A percentile compares a stretch with the other conserved stretches of the same genome.
Evolutionary conservation across 2,113 vertebrate genomes (phyloP).

Genomic region (Ageneiosus marmoratus): DNA sequence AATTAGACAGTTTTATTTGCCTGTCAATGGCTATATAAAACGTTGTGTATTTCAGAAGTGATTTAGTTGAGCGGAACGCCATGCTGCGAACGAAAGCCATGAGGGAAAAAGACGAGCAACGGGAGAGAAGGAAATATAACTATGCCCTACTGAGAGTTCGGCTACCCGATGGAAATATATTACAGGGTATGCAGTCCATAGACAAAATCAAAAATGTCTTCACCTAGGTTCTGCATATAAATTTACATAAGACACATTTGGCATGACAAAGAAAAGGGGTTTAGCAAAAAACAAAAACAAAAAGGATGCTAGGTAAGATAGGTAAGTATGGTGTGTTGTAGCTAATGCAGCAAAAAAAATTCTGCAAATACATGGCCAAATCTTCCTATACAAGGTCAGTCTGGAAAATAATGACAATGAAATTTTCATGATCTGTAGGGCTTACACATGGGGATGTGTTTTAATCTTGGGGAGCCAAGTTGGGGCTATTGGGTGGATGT

Average conservation of each 20-base stretch:
- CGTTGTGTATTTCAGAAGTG: slow-evolving; percentile 69
- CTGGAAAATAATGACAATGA: no score
- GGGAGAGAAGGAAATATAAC: slow-evolving; percentile 86
- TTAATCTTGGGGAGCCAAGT: no score
- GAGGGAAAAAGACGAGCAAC: slow-evolving; percentile 89
- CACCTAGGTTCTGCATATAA: neutral
- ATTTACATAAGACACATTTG: neutral
- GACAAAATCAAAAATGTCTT: neutral
- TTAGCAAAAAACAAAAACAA: neutral
- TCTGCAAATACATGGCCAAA: neutral
- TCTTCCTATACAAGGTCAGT: no score
- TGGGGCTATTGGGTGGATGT: no score
- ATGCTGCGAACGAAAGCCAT: slow-evolving; percentile 91
- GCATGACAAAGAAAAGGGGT: neutral
- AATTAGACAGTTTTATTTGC: neutral
- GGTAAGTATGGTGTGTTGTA: neutral
- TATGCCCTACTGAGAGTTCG: slow-evolving; percentile 86
- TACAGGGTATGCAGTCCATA: slow-evolving; percentile 79
- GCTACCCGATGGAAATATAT: slow-evolving; percentile 84
- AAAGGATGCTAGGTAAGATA: no score
- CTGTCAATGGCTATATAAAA: neutral
- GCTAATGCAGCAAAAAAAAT: neutral
- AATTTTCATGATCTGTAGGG: no score
- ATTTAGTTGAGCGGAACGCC: slow-evolving; percentile 81
- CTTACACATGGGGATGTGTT: no score